Evolutionary conservation across 2,797 vertebrate genomes (phyloP), one percentile per base, ranked within the genome.

Genomic region (Crocodylus rhombifer): DNA sequence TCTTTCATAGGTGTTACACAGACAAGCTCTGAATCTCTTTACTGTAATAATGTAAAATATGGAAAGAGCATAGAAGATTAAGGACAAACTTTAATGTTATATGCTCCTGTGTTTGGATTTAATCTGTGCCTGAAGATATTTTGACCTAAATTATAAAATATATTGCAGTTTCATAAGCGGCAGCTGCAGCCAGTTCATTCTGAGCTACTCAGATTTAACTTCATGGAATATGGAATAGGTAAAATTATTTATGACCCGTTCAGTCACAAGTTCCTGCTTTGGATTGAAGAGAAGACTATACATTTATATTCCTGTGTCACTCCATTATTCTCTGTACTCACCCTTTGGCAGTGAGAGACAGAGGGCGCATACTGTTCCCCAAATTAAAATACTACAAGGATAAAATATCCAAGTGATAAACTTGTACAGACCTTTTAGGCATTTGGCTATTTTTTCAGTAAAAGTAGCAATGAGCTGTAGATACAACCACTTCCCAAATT

Each of bases 101-200:
- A 93, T 95, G 51, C 82, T 80, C 28, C 88, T 28, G 42, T 92
- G 92, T 96, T 96, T 92, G 87, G 92, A 93, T 97, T 97, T 97
- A 97, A 97, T 97, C 95, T 94, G 7, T 96, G 93, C 97, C 95
- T 86, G 90, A 96, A 97, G 97, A 93, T 97, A 97, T 77, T 97
- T 95, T 95, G 93, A 93, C 81, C 92, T 94, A 97, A 97, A 96
- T 97, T 97, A 96, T 82, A 3, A 81, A 97, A 96, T 97, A 88
- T 83, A 95, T 97, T 97, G 90, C 85, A 83, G 42, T 96, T 98
- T 96, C 67, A 25, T 64, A 55, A 78, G 8, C 94, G 80, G 90
- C 62, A 89, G 64, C 80, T 88, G 82, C 67, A 93, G 82, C 74
- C 77, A 93, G 82, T 86, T 96, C 74, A 76, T 92, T 97, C 84